Conservation (phyloP, 2,113 vertebrate genomes). For the Struthidea cinerea region DNA sequence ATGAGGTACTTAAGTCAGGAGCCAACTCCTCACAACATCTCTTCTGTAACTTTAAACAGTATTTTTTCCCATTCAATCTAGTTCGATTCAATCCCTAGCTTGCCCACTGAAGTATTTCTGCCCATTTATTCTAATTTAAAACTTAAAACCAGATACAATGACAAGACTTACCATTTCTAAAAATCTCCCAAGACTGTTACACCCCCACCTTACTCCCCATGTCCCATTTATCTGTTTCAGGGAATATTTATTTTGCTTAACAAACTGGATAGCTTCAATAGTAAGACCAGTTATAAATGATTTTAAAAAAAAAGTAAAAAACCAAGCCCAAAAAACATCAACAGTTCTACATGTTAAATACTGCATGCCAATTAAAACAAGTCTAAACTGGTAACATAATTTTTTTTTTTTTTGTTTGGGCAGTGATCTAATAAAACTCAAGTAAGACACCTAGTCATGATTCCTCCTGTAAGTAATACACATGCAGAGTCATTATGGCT, state of each 20-base stretch:
- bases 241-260: background rate
- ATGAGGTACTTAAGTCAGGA: background rate
- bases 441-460: background rate
- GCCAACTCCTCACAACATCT: background rate
- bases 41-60: background rate
- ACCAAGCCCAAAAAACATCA: background rate
- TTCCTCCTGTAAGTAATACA: background rate
- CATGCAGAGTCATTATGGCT: background rate
- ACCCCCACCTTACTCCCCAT: rapidly evolving
- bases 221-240: background rate
- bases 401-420: background rate
- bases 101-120: background rate
- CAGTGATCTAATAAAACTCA: background rate
- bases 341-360: background rate
- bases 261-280: background rate
- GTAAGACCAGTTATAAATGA: background rate
- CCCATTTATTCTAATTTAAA: background rate
- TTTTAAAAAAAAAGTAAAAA: background rate
- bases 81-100: background rate
- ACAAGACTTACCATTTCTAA: background rate
- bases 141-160: background rate
- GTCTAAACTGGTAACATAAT: background rate
- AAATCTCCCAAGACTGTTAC: background rate
- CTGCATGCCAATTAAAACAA: background rate
- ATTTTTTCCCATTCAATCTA: background rate